Conservation (phyloP, 1,140 invertebrate species). For the Laupala kohalensis region DNA sequence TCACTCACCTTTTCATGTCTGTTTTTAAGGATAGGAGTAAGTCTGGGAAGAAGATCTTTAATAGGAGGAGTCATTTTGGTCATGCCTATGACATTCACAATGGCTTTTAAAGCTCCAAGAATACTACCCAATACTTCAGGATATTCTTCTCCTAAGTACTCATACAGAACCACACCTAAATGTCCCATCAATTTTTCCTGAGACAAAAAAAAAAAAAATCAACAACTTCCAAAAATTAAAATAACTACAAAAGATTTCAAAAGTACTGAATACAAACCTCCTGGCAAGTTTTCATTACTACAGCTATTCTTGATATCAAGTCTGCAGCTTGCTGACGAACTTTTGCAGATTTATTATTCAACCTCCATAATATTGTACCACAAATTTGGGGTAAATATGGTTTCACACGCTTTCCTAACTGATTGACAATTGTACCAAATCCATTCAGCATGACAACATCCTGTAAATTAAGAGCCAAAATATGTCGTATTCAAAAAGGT, state of each 20-base stretch:
- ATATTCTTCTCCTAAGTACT: conserved; percentile 99
- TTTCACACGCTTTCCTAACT: conserved; percentile 92
- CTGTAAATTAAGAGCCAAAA: conserved; percentile 29
- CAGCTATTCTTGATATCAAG: conserved; percentile 93
- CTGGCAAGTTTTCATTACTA: conserved; percentile 99
- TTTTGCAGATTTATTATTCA: conserved; percentile 99
- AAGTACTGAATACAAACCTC: conserved; percentile 42
- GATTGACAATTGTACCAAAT: conserved; percentile 97
- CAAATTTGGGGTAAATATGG: conserved; percentile 98
- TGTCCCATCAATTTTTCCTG: conserved; percentile 98
- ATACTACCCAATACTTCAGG: conserved; percentile 98
- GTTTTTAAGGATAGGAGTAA: conserved; percentile 97
- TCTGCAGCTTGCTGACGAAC: conserved; percentile 98
- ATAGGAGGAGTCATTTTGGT: conserved; percentile 99
- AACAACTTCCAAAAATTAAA: neutral
- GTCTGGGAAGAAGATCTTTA: conserved; percentile 90
- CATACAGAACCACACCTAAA: conserved; percentile 97
- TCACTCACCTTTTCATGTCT: conserved; percentile 44
- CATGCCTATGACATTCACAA: conserved; percentile 99
- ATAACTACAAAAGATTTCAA: neutral
- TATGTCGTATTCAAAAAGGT: no score
- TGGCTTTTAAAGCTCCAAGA: conserved; percentile 92
- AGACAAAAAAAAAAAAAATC: conserved; percentile 21
- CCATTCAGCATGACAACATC: conserved; percentile 99
- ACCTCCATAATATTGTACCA: conserved; percentile 96